Percentiles rank a stretch among this genome's conserved stretches.
Conservation (phyloP, 1,140 invertebrate genomes). For the Trichoplusia ni region DNA sequence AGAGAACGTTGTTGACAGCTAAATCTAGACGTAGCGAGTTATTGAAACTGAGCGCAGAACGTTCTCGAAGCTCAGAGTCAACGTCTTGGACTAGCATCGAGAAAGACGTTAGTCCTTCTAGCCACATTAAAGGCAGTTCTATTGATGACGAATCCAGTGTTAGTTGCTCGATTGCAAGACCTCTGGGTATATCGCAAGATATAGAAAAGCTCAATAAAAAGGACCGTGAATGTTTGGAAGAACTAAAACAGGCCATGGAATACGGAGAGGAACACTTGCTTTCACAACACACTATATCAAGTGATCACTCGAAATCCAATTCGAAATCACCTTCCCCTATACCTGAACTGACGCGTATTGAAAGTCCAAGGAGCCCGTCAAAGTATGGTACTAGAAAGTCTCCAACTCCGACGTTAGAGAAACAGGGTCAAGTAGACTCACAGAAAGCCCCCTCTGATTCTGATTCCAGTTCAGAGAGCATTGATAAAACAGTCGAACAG, state of each 20-base stretch:
- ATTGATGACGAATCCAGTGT: constrained; percentile 90
- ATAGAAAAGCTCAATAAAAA: constrained; percentile 83
- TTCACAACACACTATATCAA: constrained; percentile 69
- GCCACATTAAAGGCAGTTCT: constrained; percentile 84
- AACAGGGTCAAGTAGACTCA: constrained; percentile 83
- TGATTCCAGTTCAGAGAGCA: constrained; percentile 79
- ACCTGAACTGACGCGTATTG: constrained; percentile 66
- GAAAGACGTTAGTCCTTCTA: constrained; percentile 82
- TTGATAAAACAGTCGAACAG: constrained; percentile 78
- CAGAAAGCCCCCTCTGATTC: constrained; percentile 79
- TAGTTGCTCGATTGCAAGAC: constrained; percentile 89
- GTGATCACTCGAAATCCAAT: constrained; percentile 76
- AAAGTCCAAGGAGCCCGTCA: constrained; percentile 74
- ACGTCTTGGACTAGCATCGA: constrained; percentile 84
- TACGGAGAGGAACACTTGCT: constrained; percentile 76
- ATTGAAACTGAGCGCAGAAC: constrained; percentile 84
- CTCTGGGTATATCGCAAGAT: constrained; percentile 88
- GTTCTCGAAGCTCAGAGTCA: constrained; percentile 85
- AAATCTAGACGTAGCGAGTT: constrained; percentile 77
- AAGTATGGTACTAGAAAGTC: constrained; percentile 78
- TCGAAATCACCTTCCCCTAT: constrained; percentile 76
- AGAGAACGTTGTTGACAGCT: constrained; percentile 72
- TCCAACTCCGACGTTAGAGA: constrained; percentile 83
- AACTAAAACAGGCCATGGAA: constrained; percentile 78
- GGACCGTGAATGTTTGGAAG: constrained; percentile 77